A percentile compares a stretch with the other conserved stretches of the same genome.
These are phyloP conservation scores for Ptychochromis oligacanthus DNA, from an alignment of 2,113 vertebrate genomes.

Conservation along the genomic window DNA sequence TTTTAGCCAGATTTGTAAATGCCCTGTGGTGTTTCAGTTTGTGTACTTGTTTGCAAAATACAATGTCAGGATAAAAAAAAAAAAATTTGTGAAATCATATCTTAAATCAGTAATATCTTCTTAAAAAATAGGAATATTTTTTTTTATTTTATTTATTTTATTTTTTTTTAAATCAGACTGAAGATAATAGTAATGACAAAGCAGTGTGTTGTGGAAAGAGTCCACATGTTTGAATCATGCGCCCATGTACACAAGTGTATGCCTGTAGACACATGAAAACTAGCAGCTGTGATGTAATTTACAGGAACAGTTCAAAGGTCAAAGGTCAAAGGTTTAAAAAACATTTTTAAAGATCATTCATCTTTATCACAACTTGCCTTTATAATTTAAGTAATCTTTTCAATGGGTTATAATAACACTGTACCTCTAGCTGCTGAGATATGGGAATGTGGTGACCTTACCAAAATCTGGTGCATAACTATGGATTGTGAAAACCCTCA, in stretches of 20 bases:
- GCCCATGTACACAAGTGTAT: neutral
- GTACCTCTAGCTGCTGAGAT: neutral
- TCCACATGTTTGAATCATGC: neutral
- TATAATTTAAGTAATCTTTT: neutral
- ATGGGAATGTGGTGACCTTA: too few species aligned
- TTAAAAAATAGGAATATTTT: too few species aligned
- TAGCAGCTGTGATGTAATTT: neutral
- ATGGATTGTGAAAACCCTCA: neutral
- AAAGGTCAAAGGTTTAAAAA: neutral
- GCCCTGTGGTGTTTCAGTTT: slow-evolving; percentile 13
- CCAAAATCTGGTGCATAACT: neutral
- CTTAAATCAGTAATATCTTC: neutral
- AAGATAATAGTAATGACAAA: neutral
- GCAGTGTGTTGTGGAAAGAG: neutral
- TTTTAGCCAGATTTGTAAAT: slow-evolving; percentile 40
- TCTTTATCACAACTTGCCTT: neutral
- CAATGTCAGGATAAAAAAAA: neutral
- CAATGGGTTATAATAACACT: neutral
- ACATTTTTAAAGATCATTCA: neutral
- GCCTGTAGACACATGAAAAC: neutral
- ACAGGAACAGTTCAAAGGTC: neutral
- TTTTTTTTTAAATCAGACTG: neutral
- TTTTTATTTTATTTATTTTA: too few species aligned
- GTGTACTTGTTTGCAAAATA: slow-evolving; percentile 13
- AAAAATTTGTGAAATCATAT: neutral